Percentiles rank a stretch among this genome's conserved stretches.
These are phyloP conservation scores for Branchellion lobata DNA, from an alignment of 2,888 invertebrate genomes.

Conservation along the genomic window DNA sequence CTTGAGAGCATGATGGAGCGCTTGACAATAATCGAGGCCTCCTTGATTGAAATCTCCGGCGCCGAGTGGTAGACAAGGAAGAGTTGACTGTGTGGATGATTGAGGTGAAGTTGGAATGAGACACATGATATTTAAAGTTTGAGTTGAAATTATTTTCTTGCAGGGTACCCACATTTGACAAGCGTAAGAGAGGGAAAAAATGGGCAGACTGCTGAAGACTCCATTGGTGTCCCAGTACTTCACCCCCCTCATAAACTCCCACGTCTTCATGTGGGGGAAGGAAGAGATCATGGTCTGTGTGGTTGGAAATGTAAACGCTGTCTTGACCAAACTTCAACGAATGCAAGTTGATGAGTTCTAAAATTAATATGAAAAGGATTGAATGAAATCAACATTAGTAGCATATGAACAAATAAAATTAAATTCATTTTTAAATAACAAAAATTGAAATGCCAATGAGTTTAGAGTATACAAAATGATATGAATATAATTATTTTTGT, in stretches of 20 bases:
- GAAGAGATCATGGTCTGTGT: slow-evolving; percentile 14
- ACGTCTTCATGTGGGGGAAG: slow-evolving; percentile 9
- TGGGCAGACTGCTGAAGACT: slow-evolving; percentile 85
- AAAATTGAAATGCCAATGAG: no score
- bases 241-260: slow-evolving; percentile 45
- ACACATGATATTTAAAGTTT: no score
- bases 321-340: no score
- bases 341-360: no score
- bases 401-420: no score
- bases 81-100: slow-evolving; percentile 56
- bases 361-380: no score
- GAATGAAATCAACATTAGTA: no score
- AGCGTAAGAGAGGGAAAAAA: slow-evolving; percentile 91
- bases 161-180: slow-evolving; percentile 93
- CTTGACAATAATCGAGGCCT: slow-evolving; percentile 82
- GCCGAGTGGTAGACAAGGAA: slow-evolving; percentile 84
- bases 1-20: slow-evolving; percentile 89
- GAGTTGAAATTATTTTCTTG: no score
- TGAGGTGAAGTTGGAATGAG: not conserved
- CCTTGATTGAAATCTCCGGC: slow-evolving; percentile 81
- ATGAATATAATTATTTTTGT: no score
- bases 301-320: no score
- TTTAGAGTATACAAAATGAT: no score
- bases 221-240: slow-evolving; percentile 71
- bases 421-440: no score